These are phyloP conservation scores for Cydia strobilella DNA, from an alignment of 1,140 invertebrate species.

Conservation along the genomic window DNA sequence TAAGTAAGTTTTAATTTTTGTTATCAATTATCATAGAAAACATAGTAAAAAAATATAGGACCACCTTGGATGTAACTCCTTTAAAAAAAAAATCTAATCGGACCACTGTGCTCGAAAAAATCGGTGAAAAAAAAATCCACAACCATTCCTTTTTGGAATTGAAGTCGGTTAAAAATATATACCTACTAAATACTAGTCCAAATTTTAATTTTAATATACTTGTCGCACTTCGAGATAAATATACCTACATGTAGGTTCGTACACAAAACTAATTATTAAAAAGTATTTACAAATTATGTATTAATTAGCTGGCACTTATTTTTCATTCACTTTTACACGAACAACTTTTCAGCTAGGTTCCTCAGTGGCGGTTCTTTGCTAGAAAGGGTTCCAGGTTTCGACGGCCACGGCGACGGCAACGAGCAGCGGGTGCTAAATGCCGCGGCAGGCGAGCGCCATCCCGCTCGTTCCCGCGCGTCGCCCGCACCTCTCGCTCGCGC, in stretches of 20 bases:
- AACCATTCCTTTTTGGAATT: too few species aligned
- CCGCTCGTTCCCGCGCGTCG: constrained; percentile 55
- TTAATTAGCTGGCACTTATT: constrained; percentile 1
- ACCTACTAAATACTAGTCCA: too few species aligned
- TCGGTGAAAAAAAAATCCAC: too few species aligned
- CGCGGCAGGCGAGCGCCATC: constrained; percentile 70
- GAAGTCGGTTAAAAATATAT: too few species aligned
- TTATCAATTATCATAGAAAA: too few species aligned
- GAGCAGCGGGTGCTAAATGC: constrained; percentile 73
- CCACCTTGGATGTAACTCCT: too few species aligned
- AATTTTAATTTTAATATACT: too few species aligned
- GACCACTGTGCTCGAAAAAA: too few species aligned
- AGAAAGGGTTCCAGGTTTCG: constrained; percentile 34
- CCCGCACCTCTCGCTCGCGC: constrained; percentile 75
- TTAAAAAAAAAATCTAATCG: too few species aligned
- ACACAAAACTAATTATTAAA: constrained; percentile 24
- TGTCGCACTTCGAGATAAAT: background rate
- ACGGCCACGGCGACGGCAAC: constrained; percentile 46
- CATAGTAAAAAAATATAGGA: too few species aligned
- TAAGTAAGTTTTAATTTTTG: too few species aligned
- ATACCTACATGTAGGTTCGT: background rate
- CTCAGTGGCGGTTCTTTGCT: constrained; percentile 40
- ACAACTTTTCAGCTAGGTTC: background rate
- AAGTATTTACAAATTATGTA: too few species aligned
- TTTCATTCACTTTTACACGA: constrained; percentile 4